A percentile compares a stretch with the other conserved stretches of the same genome.
Evolutionary conservation across 2,797 vertebrate species (phyloP).

Genomic region (Sphenopsis melanotis): DNA sequence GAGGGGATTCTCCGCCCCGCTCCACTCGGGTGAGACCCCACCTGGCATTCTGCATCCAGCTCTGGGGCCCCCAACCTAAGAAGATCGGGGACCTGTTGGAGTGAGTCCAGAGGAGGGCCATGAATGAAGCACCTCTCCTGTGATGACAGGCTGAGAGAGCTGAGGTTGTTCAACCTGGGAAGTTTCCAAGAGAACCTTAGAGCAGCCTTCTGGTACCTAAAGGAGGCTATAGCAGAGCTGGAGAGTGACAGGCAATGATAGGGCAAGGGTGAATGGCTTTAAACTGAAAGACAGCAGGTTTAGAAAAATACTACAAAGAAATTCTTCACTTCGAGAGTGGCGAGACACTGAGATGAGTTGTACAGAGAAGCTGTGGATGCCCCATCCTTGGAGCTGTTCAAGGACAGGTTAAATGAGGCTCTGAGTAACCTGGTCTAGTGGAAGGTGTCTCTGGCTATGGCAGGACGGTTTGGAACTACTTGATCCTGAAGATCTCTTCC

Average conservation of each 20-base stretch:
- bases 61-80: not conserved
- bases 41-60: not conserved
- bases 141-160: not conserved
- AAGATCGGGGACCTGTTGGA: not conserved
- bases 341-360: fast-evolving
- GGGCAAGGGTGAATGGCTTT: not conserved
- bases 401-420: not conserved
- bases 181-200: not conserved
- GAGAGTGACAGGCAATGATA: not conserved
- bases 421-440: not conserved
- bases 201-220: not conserved
- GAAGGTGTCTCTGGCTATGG: not conserved
- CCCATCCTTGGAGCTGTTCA: not conserved
- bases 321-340: not conserved
- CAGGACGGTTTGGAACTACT: not conserved
- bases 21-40: too few relatives aligned
- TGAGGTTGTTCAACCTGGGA: not conserved
- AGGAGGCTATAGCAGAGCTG: not conserved
- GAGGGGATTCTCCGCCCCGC: not conserved
- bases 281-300: not conserved
- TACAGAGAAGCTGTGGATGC: not conserved
- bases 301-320: not conserved
- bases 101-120: not conserved
- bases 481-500: not conserved
- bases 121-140: not conserved